These are phyloP conservation scores for Danaus chrysippus DNA, from an alignment of 2,888 invertebrate genomes.

Conservation along the genomic window DNA sequence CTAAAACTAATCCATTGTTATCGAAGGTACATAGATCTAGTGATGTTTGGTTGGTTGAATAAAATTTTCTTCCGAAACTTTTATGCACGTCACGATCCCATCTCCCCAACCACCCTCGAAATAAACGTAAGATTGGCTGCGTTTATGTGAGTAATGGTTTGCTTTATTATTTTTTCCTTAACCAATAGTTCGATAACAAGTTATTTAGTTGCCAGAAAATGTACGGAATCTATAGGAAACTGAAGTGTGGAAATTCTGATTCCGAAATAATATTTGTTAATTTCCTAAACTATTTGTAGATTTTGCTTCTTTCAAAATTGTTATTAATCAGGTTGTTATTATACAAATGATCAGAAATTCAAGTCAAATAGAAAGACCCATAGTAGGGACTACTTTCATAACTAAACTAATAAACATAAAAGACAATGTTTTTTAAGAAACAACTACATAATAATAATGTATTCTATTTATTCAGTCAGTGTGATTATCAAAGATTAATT, in stretches of 20 bases:
- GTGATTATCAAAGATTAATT: no score
- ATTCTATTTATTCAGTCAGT: no score
- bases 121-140: constrained; percentile 50
- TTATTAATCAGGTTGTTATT: no score
- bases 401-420: no score
- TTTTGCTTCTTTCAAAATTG: no score
- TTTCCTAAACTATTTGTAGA: background rate
- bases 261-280: background rate
- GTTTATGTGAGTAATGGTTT: constrained; percentile 55
- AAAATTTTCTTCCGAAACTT: constrained; percentile 53
- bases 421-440: no score
- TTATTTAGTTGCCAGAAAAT: constrained; percentile 10
- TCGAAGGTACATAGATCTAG: constrained; percentile 62
- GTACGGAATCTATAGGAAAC: background rate
- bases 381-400: no score
- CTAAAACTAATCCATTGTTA: constrained; percentile 40
- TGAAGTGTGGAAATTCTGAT: background rate
- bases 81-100: constrained; percentile 59
- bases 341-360: no score
- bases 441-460: no score
- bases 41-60: constrained; percentile 52
- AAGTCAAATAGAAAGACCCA: no score
- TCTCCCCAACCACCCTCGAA: constrained; percentile 34
- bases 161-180: constrained; percentile 50
- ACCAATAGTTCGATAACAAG: constrained; percentile 33